Evolutionary conservation across 2,888 invertebrate genomes (phyloP).

Genomic region (Neocrepidodera transversa): DNA sequence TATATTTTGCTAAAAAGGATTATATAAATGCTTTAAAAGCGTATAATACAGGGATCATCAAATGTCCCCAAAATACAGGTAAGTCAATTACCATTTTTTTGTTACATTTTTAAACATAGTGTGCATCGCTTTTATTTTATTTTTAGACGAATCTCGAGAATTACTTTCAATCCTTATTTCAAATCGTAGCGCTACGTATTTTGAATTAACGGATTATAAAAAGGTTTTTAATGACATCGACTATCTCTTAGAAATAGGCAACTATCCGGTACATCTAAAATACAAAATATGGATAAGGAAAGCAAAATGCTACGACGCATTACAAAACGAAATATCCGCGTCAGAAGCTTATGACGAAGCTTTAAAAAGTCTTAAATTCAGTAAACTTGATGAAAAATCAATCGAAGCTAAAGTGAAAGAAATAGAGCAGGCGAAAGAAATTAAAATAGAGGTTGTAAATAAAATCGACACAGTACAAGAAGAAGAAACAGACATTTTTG

Average conservation of each 20-base stretch:
- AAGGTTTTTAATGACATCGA: conserved; percentile 75
- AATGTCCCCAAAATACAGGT: conserved; percentile 74
- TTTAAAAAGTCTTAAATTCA: conserved; percentile 71
- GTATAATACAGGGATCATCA: conserved; percentile 74
- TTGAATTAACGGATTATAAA: conserved; percentile 73
- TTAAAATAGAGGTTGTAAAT: conserved; percentile 65
- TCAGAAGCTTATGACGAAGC: conserved; percentile 72
- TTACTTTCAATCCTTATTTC: conserved; percentile 76
- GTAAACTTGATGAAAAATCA: conserved; percentile 66
- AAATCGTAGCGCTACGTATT: conserved; percentile 82
- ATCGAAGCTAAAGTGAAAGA: conserved; percentile 45
- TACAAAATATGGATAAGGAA: conserved; percentile 79
- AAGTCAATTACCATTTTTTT: conserved; percentile 49
- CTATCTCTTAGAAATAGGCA: conserved; percentile 66
- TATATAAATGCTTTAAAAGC: conserved; percentile 72
- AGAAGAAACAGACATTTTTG: conserved; percentile 65
- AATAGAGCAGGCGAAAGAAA: conserved; percentile 43
- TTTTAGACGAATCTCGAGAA: conserved; percentile 59
- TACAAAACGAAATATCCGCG: conserved; percentile 72
- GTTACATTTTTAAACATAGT: no score
- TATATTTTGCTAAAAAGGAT: conserved; percentile 74
- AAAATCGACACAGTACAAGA: conserved; percentile 60
- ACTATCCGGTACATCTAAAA: conserved; percentile 75
- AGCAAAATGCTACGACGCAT: conserved; percentile 73
- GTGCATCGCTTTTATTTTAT: no score